phyloP scores from a whole-genome alignment of 1,140 invertebrate genomes.

The Parasteatoda tepidariorum region DNA sequence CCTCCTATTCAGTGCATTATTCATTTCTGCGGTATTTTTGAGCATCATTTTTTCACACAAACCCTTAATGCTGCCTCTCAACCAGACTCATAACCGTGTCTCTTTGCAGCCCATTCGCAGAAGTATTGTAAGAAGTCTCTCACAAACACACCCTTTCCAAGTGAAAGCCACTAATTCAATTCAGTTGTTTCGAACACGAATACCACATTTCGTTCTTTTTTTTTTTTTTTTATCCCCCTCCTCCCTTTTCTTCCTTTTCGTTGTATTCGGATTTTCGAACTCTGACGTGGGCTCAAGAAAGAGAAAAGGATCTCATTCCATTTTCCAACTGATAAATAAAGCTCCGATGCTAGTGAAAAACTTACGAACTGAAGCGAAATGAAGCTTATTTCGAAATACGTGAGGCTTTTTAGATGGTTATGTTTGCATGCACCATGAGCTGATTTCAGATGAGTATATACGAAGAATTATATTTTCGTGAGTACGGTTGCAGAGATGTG shows the following conservation, averaged over 20 bases:
- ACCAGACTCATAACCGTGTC: neutral
- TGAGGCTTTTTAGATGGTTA: neutral
- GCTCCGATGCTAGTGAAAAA: neutral
- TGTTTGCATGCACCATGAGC: neutral
- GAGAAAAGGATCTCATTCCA: conserved; percentile 10
- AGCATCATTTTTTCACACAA: conserved; percentile 35
- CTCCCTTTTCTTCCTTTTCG: neutral
- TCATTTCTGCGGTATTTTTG: conserved; percentile 48
- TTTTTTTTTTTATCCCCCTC: neutral
- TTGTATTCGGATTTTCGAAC: neutral
- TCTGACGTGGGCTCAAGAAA: neutral
- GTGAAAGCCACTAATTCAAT: conserved; percentile 47
- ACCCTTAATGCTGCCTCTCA: conserved; percentile 30
- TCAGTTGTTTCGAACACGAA: conserved; percentile 32
- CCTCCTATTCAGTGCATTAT: conserved; percentile 37
- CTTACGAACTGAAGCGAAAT: neutral
- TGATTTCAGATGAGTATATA: neutral
- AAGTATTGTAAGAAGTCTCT: conserved; percentile 2
- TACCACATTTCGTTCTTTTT: conserved; percentile 4
- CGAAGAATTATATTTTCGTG: neutral
- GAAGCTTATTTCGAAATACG: neutral
- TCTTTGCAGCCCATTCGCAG: neutral
- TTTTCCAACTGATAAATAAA: conserved; percentile 27
- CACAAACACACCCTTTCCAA: neutral
- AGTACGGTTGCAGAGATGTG: neutral